Base-by-base conservation (phyloP, 2,113 vertebrate species). In the Equus quagga region DNA sequence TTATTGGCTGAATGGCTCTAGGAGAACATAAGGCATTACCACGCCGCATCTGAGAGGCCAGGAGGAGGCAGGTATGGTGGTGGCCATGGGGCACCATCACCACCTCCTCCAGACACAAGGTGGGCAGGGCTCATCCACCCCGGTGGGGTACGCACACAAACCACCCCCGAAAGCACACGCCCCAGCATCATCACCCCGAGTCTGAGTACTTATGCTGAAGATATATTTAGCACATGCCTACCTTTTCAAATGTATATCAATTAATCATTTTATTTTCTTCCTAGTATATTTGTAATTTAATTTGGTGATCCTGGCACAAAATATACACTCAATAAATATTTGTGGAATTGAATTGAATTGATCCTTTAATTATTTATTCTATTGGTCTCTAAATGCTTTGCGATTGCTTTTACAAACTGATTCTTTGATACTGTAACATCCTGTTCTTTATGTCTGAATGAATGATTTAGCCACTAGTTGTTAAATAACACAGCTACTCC, bases 221-320 rank as follows among this genome's bases (percentile, higher is more conserved):
- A 49, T 19, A 13, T 2, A 58, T 21, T 90, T 56, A 54, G 49
- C 26, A 46, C n/a, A 58, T 12, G 13, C 12, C 12, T n/a, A 9
- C 21, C 24, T 95, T 87, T 54, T 78, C 58, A 90, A 86, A 72
- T 64, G 19, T 28, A 12, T 79, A 41, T 31, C 21, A 60, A 3
- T 17, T 83, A 65, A 24, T 87, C 13, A 23, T 70, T 85, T 95
- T 72, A 23, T 67, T 92, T 96, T 83, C 44, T 70, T 79, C 58
- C 51, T 70, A 18, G 33, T 65, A 10, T 82, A 81, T n/a, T 90
- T 82, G 62, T 28, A 65, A 64, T 86, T 81, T 96, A 88, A 97
- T 85, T 44, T 89, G 36, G 64, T 83, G 26, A 70, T 84, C 44
- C 28, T 86, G 76, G 75, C 41, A 78, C 31, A 93, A 96, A 95